Base-by-base conservation (phyloP, 2,797 vertebrate species). In the Champsocephalus esox region DNA sequence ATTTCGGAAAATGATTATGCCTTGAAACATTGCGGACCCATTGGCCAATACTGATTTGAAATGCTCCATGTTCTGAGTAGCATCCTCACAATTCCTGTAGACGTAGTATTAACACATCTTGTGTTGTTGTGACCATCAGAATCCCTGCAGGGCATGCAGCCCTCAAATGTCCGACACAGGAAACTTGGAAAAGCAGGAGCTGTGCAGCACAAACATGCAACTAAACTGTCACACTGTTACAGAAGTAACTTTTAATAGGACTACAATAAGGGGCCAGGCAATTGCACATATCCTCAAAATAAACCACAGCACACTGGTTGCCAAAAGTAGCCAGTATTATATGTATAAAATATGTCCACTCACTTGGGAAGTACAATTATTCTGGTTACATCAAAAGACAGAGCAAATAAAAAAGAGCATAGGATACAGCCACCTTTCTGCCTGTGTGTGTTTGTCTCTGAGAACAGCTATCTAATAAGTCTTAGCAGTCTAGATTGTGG, bases 121-220 rank as follows among this genome's bases (percentile, higher is more conserved):
- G 70, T 73, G 80, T 50, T 58, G 68, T 85, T 58, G 68, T 84
- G 84, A 75, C 71, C 80, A 79, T 79, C n/a, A 3, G 73, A 43
- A 66, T 72, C 73, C 44, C 87, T 80, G 55, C 67, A 72, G 70
- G 69, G 69, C 66, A 81, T 61, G 19, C 57, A 70, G 65, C 49
- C 73, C 81, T 83, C 75, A 82, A 72, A 68, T 75, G 70, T 76
- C 70, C 75, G 68, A 65, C 75, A 82, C 64, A 63, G 38, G 66
- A 61, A 66, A 60, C 59, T 72, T 49, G 48, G 48, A 49, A 72
- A 64, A 52, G n/a, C 14, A 38, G 38, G n/a, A 49, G 64, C 50
- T 65, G 52, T 68, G 72, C 56, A 46, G 60, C 41, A 80, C 51
- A 76, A 77, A 70, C 77, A 64, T 17, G 24, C 9, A 67, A 16